A percentile compares a stretch with the other conserved stretches of the same genome.
phyloP scores from a whole-genome alignment of 2,797 vertebrate species.

The Poeciliopsis gracilis region DNA sequence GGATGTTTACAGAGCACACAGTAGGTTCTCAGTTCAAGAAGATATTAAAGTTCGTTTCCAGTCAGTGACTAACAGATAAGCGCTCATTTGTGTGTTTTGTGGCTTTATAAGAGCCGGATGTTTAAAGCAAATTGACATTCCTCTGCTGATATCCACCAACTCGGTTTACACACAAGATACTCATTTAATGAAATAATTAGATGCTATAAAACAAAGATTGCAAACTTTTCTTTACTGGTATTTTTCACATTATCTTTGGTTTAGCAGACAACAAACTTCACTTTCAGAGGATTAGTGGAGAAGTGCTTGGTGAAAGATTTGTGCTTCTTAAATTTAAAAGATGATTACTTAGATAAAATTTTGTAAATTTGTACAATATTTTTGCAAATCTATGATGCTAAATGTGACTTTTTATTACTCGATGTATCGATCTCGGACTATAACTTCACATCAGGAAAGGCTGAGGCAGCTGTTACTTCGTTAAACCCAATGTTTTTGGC shows the following conservation, averaged over 20 bases:
- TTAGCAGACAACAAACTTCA: background rate
- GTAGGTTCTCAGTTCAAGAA: slow-evolving; percentile 6
- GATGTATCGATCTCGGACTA: no score
- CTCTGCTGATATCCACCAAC: slow-evolving; percentile 6
- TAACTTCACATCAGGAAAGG: no score
- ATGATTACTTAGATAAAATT: no score
- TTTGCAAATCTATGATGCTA: no score
- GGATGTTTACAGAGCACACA: slow-evolving; percentile 37
- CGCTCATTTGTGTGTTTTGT: background rate
- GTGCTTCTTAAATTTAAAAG: no score
- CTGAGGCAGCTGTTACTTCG: no score
- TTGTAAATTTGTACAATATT: no score
- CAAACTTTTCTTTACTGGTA: background rate
- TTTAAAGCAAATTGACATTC: slow-evolving; percentile 9
- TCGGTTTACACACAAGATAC: background rate
- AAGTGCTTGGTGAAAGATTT: no score
- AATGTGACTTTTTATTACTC: no score
- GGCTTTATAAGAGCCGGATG: slow-evolving; percentile 17
- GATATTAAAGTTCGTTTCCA: slow-evolving; percentile 23
- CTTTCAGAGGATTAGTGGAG: background rate
- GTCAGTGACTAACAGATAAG: background rate
- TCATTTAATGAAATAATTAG: background rate
- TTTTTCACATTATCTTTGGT: background rate
- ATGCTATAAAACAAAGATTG: background rate
- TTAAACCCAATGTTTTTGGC: no score